Evolutionary conservation across 2,113 vertebrate species (phyloP).

Genomic region (Zosterops hypoxanthus): DNA sequence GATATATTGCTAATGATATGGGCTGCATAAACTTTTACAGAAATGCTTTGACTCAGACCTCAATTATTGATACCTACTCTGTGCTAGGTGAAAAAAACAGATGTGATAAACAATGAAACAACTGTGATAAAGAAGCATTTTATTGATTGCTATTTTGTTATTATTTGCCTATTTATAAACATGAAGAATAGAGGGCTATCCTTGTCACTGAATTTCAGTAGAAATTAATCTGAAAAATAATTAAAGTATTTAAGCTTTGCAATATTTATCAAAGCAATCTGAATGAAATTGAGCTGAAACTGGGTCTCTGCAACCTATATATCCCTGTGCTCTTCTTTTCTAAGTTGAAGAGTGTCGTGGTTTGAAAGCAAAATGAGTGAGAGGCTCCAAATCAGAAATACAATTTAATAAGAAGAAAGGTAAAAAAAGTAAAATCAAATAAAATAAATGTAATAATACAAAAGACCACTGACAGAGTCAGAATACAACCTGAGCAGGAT

Average conservation of each 20-base stretch:
- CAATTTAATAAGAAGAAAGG: too few relatives aligned
- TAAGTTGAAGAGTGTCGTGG: not conserved
- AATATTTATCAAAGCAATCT: not conserved
- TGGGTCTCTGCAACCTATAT: not conserved
- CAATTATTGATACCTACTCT: conserved; percentile 61
- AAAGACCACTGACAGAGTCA: too few relatives aligned
- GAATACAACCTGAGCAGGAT: too few relatives aligned
- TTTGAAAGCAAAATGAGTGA: too few relatives aligned
- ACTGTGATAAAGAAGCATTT: not conserved
- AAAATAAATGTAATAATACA: too few relatives aligned
- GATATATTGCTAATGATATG: conserved; percentile 48
- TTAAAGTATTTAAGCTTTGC: conserved; percentile 9
- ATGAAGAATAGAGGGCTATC: not conserved
- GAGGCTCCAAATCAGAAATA: too few relatives aligned
- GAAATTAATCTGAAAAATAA: conserved; percentile 32
- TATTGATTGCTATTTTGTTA: conserved; percentile 43
- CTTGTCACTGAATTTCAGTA: not conserved
- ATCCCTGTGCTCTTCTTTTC: not conserved
- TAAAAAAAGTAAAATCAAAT: too few relatives aligned
- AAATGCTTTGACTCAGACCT: conserved; percentile 42
- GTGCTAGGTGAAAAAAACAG: not conserved
- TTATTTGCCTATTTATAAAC: conserved; percentile 49
- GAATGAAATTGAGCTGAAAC: not conserved
- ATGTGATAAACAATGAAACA: conserved; percentile 47
- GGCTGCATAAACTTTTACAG: conserved; percentile 44